phyloP scores from a whole-genome alignment of 1,140 invertebrate genomes.

The Heterodera schachtii region DNA sequence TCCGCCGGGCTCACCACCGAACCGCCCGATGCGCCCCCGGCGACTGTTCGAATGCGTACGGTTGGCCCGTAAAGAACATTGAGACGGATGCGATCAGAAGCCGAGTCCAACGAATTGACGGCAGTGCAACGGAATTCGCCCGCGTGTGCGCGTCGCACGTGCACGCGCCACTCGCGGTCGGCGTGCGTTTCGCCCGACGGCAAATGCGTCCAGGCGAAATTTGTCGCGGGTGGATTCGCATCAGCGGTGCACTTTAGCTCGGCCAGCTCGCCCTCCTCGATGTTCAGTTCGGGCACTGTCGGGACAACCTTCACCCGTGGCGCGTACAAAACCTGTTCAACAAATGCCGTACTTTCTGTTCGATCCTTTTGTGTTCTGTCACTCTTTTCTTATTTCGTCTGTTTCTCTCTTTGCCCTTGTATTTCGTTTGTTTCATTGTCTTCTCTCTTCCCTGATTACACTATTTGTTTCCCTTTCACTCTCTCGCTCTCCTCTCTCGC shows the following conservation, averaged over 20 bases:
- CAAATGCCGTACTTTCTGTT: neutral
- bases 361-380: neutral
- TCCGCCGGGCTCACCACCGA: slow-evolving; percentile 38
- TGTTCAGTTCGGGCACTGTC: slow-evolving; percentile 29
- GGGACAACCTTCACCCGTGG: slow-evolving; percentile 41
- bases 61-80: slow-evolving; percentile 46
- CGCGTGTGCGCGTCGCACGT: slow-evolving; percentile 29
- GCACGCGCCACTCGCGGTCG: slow-evolving; percentile 35
- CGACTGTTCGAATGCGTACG: slow-evolving; percentile 25
- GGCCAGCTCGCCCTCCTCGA: slow-evolving; percentile 44
- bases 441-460: too few species aligned
- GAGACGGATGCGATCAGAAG: slow-evolving; percentile 28
- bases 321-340: slow-evolving; percentile 38
- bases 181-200: slow-evolving; percentile 36
- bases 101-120: slow-evolving; percentile 38
- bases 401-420: neutral
- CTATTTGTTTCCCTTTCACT: too few species aligned
- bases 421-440: too few species aligned
- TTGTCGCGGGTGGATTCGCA: slow-evolving; percentile 39
- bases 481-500: too few species aligned
- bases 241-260: slow-evolving; percentile 41
- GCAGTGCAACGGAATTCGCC: slow-evolving; percentile 48
- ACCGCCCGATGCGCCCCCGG: slow-evolving; percentile 1
- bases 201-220: slow-evolving; percentile 44
- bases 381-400: neutral